A percentile compares a stretch with the other conserved stretches of the same genome.
phyloP scores from a whole-genome alignment of 2,797 vertebrate genomes.

The Xenops minutus region DNA sequence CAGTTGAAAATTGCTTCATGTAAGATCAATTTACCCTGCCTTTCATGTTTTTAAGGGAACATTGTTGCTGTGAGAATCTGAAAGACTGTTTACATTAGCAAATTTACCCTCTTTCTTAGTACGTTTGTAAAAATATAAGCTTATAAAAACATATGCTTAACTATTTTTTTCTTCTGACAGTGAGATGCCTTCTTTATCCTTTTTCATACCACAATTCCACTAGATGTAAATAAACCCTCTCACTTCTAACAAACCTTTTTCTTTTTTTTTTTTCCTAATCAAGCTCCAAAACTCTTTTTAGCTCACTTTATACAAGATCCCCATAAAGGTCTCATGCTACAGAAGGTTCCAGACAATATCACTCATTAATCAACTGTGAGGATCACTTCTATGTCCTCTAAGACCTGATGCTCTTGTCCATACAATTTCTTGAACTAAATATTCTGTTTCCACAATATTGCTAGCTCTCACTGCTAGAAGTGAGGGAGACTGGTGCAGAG shows the following conservation, averaged over 20 bases:
- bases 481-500: neutral
- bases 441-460: neutral
- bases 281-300: neutral
- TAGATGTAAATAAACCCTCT: neutral
- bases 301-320: neutral
- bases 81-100: neutral
- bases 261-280: neutral
- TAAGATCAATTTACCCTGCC: neutral
- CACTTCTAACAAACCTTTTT: neutral
- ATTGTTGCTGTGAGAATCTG: neutral
- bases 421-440: neutral
- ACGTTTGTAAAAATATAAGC: neutral
- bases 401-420: neutral
- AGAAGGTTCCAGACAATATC: neutral
- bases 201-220: neutral
- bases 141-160: neutral
- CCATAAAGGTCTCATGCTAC: neutral
- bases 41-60: neutral
- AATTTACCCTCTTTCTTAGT: neutral
- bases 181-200: neutral
- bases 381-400: neutral
- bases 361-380: conserved; percentile 1
- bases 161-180: neutral
- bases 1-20: neutral
- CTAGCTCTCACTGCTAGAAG: neutral